These are phyloP conservation scores for Spodoptera exigua DNA, from an alignment of 2,888 invertebrate species.

Conservation along the genomic window DNA sequence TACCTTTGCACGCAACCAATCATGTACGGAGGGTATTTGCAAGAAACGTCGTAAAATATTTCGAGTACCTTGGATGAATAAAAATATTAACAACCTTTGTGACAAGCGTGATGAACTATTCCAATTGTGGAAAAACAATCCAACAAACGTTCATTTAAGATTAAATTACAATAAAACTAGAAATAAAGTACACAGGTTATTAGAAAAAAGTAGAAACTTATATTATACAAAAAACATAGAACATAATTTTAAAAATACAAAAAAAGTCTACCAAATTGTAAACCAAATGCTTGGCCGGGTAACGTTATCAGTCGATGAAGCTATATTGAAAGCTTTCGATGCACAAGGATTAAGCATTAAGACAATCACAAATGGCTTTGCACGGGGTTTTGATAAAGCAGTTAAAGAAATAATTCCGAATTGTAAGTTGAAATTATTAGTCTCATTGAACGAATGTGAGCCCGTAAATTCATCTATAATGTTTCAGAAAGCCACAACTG, in stretches of 20 bases:
- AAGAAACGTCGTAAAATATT: neutral
- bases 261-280: neutral
- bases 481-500: neutral
- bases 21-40: neutral
- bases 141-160: neutral
- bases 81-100: neutral
- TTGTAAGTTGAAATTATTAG: neutral
- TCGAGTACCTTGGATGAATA: neutral
- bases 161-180: constrained; percentile 5
- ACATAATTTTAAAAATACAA: neutral
- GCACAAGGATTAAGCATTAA: neutral
- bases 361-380: neutral
- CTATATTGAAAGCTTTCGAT: neutral
- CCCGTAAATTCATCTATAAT: neutral
- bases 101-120: constrained; percentile 1
- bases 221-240: constrained; percentile 5
- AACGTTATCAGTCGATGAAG: neutral
- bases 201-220: neutral
- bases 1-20: no score
- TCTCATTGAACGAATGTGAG: neutral
- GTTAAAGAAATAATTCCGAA: neutral
- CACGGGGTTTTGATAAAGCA: no score
- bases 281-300: constrained; percentile 3
- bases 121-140: constrained; percentile 2
- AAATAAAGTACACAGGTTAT: constrained; percentile 6